phyloP scores from a whole-genome alignment of 2,888 invertebrate genomes.

The Coecobrya sp. region DNA sequence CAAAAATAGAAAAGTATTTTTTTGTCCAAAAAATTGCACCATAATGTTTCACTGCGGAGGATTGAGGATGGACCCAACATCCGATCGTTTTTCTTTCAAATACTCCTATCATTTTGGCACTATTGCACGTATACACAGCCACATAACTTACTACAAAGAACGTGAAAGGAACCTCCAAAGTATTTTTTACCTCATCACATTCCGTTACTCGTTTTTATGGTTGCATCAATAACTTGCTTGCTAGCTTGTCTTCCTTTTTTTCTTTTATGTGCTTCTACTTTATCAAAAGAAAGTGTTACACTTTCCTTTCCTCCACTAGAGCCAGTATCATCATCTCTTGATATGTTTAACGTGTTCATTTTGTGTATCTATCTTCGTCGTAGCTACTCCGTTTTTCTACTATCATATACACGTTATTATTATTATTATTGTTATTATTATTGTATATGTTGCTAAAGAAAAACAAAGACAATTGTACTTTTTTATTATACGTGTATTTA shows the following conservation, averaged over 20 bases:
- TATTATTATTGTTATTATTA: conserved; percentile 65
- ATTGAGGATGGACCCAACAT: conserved; percentile 81
- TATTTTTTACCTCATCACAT: conserved; percentile 67
- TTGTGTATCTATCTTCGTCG: neutral
- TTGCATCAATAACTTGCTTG: conserved; percentile 73
- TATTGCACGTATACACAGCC: conserved; percentile 12
- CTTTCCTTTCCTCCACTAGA: neutral
- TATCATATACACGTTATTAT: conserved; percentile 46
- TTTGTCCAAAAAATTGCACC: conserved; percentile 85
- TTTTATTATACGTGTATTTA: conserved; percentile 72
- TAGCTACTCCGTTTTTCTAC: neutral
- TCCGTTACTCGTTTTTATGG: conserved; percentile 66
- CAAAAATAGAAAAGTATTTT: conserved; percentile 83
- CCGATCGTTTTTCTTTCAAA: conserved; percentile 81
- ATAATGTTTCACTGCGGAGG: conserved; percentile 78
- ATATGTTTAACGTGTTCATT: neutral
- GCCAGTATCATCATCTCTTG: conserved; percentile 28
- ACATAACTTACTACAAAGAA: neutral
- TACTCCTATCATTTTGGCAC: conserved; percentile 66
- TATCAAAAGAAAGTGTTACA: conserved; percentile 73
- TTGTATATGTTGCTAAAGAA: conserved; percentile 63
- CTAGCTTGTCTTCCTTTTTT: conserved; percentile 65
- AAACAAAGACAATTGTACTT: conserved; percentile 85
- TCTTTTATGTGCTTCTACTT: conserved; percentile 53
- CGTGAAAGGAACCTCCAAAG: conserved; percentile 8